Percentiles rank a stretch among this genome's conserved stretches.
phyloP scores from a whole-genome alignment of 2,113 vertebrate species.

The Syngnathoides biaculeatus region DNA sequence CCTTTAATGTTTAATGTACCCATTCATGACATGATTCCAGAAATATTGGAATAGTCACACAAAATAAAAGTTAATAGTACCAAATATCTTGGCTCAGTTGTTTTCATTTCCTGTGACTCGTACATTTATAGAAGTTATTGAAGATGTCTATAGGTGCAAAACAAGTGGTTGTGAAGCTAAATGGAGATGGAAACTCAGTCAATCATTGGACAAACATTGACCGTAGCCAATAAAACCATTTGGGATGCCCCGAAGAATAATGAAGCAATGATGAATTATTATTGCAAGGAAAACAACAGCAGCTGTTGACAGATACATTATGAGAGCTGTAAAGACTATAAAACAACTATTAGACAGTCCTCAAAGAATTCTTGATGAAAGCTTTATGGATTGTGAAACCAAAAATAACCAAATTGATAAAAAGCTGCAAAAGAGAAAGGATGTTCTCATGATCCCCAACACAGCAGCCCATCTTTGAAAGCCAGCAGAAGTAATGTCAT shows the following conservation, averaged over 20 bases:
- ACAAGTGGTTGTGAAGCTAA: neutral
- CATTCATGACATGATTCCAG: too few species aligned
- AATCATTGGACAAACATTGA: neutral
- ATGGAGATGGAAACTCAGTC: neutral
- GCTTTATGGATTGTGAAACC: neutral
- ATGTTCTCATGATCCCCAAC: neutral
- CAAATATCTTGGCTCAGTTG: too few species aligned
- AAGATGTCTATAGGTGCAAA: neutral
- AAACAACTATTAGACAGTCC: neutral
- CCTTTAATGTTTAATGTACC: too few species aligned
- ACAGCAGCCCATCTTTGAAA: neutral
- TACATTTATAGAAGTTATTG: neutral
- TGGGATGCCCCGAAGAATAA: neutral
- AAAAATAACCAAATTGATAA: neutral
- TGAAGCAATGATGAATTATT: neutral
- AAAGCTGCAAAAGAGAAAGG: neutral
- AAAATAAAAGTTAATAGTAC: too few species aligned
- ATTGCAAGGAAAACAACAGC: neutral
- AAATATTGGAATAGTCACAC: too few species aligned
- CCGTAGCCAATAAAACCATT: conserved; percentile 1
- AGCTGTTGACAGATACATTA: neutral
- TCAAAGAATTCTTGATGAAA: neutral
- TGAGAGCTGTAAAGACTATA: neutral
- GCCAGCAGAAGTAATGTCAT: neutral
- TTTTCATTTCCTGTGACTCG: neutral